Evolutionary conservation across 1,140 invertebrate genomes (phyloP).

Genomic region (Trichomalopsis sarcophagae): DNA sequence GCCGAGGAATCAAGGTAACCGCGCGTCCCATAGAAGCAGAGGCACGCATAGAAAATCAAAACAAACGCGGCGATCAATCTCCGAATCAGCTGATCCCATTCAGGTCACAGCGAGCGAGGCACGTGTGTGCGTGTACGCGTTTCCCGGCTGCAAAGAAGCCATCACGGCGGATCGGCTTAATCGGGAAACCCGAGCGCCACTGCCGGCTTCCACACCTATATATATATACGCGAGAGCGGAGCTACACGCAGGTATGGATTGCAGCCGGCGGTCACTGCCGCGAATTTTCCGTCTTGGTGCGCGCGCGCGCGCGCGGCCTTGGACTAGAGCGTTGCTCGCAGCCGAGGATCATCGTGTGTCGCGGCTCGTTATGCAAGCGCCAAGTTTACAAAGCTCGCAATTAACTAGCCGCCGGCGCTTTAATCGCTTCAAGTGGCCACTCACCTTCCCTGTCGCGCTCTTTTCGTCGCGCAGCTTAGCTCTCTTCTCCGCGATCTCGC

Average conservation of each 20-base stretch:
- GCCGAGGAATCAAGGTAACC: no score
- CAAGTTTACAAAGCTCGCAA: slow-evolving; percentile 31
- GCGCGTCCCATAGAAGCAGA: background rate
- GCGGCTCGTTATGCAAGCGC: slow-evolving; percentile 34
- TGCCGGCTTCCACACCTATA: background rate
- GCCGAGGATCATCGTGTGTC: background rate
- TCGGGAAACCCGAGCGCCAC: slow-evolving; percentile 22
- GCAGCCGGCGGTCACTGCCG: background rate
- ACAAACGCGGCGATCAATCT: background rate
- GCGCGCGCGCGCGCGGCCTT: slow-evolving; percentile 6
- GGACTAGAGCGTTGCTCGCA: slow-evolving; percentile 36
- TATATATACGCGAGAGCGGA: background rate
- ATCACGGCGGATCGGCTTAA: slow-evolving; percentile 1
- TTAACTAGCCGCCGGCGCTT: slow-evolving; percentile 32
- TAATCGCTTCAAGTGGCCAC: slow-evolving; percentile 37
- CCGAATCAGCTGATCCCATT: slow-evolving; percentile 5
- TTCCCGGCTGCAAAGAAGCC: slow-evolving; percentile 26
- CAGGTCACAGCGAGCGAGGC: background rate
- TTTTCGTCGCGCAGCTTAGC: background rate
- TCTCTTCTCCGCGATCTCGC: background rate
- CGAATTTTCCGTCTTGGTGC: slow-evolving; percentile 25
- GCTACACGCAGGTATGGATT: background rate
- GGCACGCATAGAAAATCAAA: background rate
- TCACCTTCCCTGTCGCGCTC: background rate
- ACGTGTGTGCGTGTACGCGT: background rate